Conservation (phyloP, 2,888 invertebrate genomes). For the Therioaphis trifolii region DNA sequence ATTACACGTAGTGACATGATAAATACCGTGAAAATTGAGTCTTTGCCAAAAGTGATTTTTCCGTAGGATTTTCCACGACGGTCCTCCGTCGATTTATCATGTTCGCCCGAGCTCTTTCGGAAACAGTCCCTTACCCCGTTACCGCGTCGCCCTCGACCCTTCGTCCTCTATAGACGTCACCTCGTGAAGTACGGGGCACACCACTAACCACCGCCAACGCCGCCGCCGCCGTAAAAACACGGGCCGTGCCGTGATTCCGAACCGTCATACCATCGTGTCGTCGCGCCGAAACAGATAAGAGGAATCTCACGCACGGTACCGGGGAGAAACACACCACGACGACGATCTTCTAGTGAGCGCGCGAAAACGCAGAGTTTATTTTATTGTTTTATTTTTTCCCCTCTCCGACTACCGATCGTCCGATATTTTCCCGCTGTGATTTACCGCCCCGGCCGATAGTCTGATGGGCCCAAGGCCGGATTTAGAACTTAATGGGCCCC, state of each 20-base stretch:
- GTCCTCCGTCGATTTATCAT: conserved; percentile 4
- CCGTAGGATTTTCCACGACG: background rate
- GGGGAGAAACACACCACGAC: too few relatives aligned
- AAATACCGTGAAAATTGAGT: conserved; percentile 37
- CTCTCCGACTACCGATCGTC: background rate
- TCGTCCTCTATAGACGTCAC: too few relatives aligned
- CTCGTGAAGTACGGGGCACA: background rate
- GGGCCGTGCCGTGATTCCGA: background rate
- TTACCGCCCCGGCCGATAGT: too few relatives aligned
- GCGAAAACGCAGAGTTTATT: too few relatives aligned
- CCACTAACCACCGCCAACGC: background rate
- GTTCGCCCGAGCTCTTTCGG: background rate
- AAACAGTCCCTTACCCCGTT: background rate
- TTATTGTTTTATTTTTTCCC: background rate
- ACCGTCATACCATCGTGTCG: too few relatives aligned
- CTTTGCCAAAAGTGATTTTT: conserved; percentile 43
- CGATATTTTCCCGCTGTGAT: too few relatives aligned
- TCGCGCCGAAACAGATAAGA: too few relatives aligned
- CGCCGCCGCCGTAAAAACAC: background rate
- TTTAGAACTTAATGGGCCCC: too few relatives aligned
- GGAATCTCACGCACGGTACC: too few relatives aligned
- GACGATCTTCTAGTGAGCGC: too few relatives aligned
- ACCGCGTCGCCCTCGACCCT: background rate
- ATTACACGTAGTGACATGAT: background rate
- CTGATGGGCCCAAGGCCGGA: too few relatives aligned